Conservation (phyloP, 2,888 invertebrate genomes). For the Melanchra persicariae region DNA sequence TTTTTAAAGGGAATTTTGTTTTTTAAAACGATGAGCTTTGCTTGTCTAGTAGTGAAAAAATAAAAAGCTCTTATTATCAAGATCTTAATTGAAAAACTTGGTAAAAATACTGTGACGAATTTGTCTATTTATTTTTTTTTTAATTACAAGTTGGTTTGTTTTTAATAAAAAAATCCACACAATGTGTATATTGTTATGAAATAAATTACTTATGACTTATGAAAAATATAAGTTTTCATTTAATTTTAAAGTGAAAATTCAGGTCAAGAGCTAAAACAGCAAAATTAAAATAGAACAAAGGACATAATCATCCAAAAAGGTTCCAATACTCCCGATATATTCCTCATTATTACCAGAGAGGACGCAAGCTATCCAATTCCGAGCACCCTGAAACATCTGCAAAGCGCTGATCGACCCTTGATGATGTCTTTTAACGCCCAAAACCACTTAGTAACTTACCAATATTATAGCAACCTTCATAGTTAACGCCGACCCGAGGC, state of each 20-base stretch:
- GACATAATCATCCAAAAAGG: conserved; percentile 13
- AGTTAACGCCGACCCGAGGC: conserved; percentile 67
- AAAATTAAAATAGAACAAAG: conserved; percentile 10
- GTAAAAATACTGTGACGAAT: not conserved
- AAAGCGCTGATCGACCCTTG: conserved; percentile 60
- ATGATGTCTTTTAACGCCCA: conserved; percentile 70
- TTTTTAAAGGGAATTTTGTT: conserved; percentile 27
- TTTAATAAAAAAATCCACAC: too few relatives aligned
- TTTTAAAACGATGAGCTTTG: conserved; percentile 1
- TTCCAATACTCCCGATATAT: conserved; percentile 23
- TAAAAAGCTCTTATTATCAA: not conserved
- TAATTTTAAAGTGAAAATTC: conserved; percentile 3
- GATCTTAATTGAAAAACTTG: not conserved
- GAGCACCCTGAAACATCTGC: conserved; percentile 61
- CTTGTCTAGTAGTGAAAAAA: not conserved
- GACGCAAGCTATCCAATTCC: conserved; percentile 55
- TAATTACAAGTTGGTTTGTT: too few relatives aligned
- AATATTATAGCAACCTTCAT: conserved; percentile 69
- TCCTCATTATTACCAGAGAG: conserved; percentile 41
- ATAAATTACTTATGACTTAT: too few relatives aligned
- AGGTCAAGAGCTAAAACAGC: not conserved
- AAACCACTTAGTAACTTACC: conserved; percentile 71
- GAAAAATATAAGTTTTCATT: too few relatives aligned
- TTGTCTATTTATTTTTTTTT: not conserved
- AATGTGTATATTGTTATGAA: too few relatives aligned